Conservation (phyloP, 2,797 vertebrate genomes). For the Martes flavigula region DNA sequence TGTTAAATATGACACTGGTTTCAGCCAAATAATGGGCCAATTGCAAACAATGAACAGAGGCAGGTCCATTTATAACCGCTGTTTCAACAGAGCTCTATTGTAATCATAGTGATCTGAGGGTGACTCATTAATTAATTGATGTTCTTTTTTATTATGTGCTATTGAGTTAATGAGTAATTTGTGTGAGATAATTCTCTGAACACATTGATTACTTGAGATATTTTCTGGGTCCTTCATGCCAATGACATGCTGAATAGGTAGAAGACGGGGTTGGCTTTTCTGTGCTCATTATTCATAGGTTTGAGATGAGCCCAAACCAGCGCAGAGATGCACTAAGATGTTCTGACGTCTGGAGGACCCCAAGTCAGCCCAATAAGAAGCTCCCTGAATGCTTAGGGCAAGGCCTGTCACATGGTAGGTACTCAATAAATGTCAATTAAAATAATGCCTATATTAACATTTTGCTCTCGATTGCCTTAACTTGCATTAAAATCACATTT, state of each 20-base stretch:
- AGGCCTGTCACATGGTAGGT: background rate
- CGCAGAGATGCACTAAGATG: slow-evolving; percentile 65
- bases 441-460: slow-evolving; percentile 25
- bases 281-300: slow-evolving; percentile 74
- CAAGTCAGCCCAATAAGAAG: background rate
- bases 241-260: slow-evolving; percentile 79
- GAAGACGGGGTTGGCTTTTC: slow-evolving; percentile 73
- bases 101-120: slow-evolving; percentile 86
- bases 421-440: background rate
- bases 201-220: slow-evolving; percentile 86
- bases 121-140: slow-evolving; percentile 90
- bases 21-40: slow-evolving; percentile 79
- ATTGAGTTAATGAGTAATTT: slow-evolving; percentile 92
- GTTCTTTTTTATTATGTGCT: slow-evolving; percentile 88
- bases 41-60: slow-evolving; percentile 82
- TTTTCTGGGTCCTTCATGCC: slow-evolving; percentile 84
- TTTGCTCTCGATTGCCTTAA: slow-evolving; percentile 69
- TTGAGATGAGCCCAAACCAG: slow-evolving; percentile 74
- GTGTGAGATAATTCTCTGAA: slow-evolving; percentile 88
- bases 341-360: background rate
- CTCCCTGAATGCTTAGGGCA: background rate
- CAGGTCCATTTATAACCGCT: slow-evolving; percentile 82
- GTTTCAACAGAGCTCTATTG: slow-evolving; percentile 80
- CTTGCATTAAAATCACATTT: slow-evolving; percentile 70
- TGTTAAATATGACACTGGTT: slow-evolving; percentile 83